These are phyloP conservation scores for Acronicta psi DNA, from an alignment of 2,888 invertebrate genomes.

Conservation along the genomic window DNA sequence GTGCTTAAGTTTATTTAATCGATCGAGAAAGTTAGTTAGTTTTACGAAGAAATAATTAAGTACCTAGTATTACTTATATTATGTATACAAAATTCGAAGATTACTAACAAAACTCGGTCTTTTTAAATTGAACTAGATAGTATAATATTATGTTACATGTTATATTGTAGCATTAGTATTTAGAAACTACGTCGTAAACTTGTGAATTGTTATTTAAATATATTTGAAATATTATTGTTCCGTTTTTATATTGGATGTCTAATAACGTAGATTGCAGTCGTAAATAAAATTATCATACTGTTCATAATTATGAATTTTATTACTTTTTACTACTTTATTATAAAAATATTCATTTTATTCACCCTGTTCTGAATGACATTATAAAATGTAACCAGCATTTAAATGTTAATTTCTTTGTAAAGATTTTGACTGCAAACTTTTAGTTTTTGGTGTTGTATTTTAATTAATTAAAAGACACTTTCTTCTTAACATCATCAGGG, in stretches of 20 bases:
- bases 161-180: too few species aligned
- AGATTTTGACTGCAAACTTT: not conserved
- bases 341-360: too few species aligned
- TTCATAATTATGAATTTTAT: constrained; percentile 17
- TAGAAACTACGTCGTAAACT: not conserved
- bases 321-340: too few species aligned
- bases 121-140: not conserved
- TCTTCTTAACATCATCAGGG: constrained; percentile 78
- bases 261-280: constrained; percentile 5
- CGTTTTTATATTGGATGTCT: constrained; percentile 8
- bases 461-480: constrained; percentile 81
- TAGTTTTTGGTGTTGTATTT: not conserved
- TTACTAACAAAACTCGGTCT: not conserved
- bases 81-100: not conserved
- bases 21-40: not conserved
- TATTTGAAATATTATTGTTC: constrained; percentile 3
- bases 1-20: not conserved
- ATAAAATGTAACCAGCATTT: too few species aligned
- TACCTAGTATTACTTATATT: not conserved
- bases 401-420: too few species aligned
- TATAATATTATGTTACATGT: too few species aligned
- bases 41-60: not conserved
- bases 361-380: too few species aligned
- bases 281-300: constrained; percentile 25
- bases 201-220: not conserved